Evolutionary conservation across 1,140 invertebrate genomes (phyloP), one percentile per base, ranked within the genome.

Genomic region (Eufriesea mexicana): DNA sequence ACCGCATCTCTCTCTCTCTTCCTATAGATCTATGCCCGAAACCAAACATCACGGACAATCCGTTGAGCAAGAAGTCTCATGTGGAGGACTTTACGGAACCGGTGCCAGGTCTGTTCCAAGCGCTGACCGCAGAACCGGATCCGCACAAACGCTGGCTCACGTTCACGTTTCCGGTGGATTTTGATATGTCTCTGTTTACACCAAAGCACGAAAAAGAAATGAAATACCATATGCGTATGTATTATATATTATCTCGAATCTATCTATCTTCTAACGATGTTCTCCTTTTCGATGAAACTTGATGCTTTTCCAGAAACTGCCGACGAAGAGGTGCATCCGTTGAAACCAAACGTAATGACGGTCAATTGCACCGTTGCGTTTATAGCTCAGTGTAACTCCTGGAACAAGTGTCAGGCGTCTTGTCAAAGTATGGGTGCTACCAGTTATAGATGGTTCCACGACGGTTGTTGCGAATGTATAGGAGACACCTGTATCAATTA

Each of bases 401-500:
- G 96, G 95, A 96, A 97, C 90, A 99, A 98, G 92, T 99, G 98
- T 92, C 96, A 96, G 89, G 95, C 94, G 8, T 96, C 96, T 14
- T 99, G 98, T 91, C 95, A 96, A 82, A 97, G 97, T 1, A 97
- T 97, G 96, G 97, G 97, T 45, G 96, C 96, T 12, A 94, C 95
- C 20, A 96, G 96, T 93, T 98, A 96, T 92, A 95, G 98, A 91
- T 98, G 98, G 98, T 99, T 99, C 94, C 98, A 99, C 92, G 97
- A 99, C 92, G 98, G 98, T 4, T 99, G 98, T 90, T 99, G 98
- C 93, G 97, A 99, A 92, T 99, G 98, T 93, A 96, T 99, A 78
- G 98, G 98, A 6, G 96, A 97, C 76, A 97, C 96, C 66, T 99
- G 98, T 92, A 96, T 98, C 59, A 98, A 98, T 92, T 99, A 98